Conservation (phyloP, 1,140 invertebrate genomes). For the Adelges cooleyi region DNA sequence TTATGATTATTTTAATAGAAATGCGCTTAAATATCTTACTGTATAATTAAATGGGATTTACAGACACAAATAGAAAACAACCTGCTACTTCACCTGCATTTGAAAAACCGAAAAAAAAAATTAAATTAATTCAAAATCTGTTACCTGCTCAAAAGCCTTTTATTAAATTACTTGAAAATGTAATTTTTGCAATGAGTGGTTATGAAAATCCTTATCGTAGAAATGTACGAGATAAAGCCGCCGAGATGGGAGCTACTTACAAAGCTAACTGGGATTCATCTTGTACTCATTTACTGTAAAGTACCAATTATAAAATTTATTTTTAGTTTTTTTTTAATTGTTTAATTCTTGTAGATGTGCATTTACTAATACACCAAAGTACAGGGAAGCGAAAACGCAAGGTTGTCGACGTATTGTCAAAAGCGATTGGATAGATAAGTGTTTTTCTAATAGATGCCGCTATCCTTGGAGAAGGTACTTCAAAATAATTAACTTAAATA, state of each 20-base stretch:
- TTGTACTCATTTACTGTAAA: slow-evolving; percentile 80
- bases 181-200: slow-evolving; percentile 70
- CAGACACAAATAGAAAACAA: background rate
- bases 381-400: slow-evolving; percentile 54
- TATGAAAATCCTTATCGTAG: slow-evolving; percentile 69
- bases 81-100: background rate
- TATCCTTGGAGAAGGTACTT: slow-evolving; percentile 54
- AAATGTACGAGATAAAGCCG: slow-evolving; percentile 53
- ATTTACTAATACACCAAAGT: slow-evolving; percentile 79
- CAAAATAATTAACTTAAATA: slow-evolving; percentile 35
- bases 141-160: slow-evolving; percentile 41
- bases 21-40: no score
- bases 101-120: background rate
- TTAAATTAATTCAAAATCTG: slow-evolving; percentile 27
- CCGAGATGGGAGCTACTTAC: slow-evolving; percentile 69
- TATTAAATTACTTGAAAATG: slow-evolving; percentile 48
- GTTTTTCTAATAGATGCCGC: slow-evolving; percentile 47
- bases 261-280: slow-evolving; percentile 56
- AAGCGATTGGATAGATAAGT: slow-evolving; percentile 64
- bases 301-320: background rate
- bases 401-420: slow-evolving; percentile 50
- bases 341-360: slow-evolving; percentile 55
- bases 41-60: background rate
- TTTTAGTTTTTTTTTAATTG: background rate
- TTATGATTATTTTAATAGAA: no score